Evolutionary conservation across 1,140 invertebrate species (phyloP).

Genomic region (Hermatobates lingyangjiaoensis): DNA sequence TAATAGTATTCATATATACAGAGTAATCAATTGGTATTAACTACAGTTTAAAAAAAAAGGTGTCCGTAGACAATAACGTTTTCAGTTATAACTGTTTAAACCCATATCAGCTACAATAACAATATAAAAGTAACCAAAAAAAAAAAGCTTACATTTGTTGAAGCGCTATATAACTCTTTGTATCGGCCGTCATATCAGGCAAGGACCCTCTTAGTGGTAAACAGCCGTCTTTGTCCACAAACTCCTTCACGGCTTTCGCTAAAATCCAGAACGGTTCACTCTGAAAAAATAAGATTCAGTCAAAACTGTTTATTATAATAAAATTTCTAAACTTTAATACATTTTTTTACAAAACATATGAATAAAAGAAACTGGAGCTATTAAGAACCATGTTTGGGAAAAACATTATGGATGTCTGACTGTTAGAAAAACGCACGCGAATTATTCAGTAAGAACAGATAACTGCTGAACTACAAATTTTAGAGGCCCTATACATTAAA

Average conservation of each 20-base stretch:
- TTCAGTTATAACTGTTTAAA: too few species aligned
- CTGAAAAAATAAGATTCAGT: slow-evolving; percentile 22
- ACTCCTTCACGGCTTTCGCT: slow-evolving; percentile 71
- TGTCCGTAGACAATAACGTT: too few species aligned
- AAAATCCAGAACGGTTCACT: slow-evolving; percentile 86
- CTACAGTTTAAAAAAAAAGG: too few species aligned
- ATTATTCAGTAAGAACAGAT: not conserved
- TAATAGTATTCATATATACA: too few species aligned
- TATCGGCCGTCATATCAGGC: slow-evolving; percentile 96
- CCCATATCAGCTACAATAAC: too few species aligned
- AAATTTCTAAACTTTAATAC: not conserved
- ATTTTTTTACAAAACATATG: not conserved
- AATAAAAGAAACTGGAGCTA: not conserved
- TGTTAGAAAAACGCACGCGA: not conserved
- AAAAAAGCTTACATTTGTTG: slow-evolving; percentile 78
- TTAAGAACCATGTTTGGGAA: not conserved
- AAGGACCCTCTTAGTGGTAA: slow-evolving; percentile 79
- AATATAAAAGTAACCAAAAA: too few species aligned
- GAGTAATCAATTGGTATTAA: too few species aligned
- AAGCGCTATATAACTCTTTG: slow-evolving; percentile 73
- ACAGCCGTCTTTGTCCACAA: slow-evolving; percentile 67
- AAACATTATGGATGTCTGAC: not conserved
- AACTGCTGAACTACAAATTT: too few species aligned
- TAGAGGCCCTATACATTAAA: too few species aligned
- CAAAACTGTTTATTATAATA: not conserved